Conservation (phyloP, 2,113 vertebrate species). For the Corythornis madagascariensis region DNA sequence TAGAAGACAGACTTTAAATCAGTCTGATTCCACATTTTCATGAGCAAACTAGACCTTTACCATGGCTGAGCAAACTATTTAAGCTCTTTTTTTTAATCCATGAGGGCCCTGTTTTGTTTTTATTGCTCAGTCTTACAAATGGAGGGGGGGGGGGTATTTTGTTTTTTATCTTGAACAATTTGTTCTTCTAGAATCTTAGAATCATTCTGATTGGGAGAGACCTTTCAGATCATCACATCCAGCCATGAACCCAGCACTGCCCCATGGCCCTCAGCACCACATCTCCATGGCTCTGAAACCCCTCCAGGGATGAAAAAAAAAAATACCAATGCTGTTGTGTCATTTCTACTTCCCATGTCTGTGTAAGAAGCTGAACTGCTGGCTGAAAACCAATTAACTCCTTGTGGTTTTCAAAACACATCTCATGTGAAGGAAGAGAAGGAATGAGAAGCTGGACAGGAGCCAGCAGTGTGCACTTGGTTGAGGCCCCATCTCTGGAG, state of each 20-base stretch:
- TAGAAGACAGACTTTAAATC: not conserved
- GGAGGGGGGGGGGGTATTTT: not conserved
- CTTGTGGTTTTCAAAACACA: accelerated
- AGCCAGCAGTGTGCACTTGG: too few species aligned
- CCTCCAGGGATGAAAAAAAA: too few species aligned
- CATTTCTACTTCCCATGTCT: not conserved
- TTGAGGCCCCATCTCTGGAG: too few species aligned
- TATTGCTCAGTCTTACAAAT: too few species aligned
- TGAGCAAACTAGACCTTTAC: not conserved
- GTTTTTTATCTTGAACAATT: not conserved
- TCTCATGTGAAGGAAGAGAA: not conserved
- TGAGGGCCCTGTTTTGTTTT: too few species aligned
- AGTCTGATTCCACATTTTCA: not conserved
- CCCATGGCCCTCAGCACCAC: not conserved
- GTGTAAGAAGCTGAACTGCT: not conserved
- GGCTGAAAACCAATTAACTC: not conserved
- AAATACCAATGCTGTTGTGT: too few species aligned
- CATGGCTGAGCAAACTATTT: not conserved
- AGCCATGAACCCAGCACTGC: not conserved
- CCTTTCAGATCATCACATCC: not conserved
- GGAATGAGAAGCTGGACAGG: too few species aligned
- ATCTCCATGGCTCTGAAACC: not conserved
- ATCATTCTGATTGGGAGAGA: not conserved
- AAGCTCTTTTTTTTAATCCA: not conserved
- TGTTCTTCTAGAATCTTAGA: not conserved